Conservation (phyloP, 2,113 vertebrate genomes). For the Bolborhynchus lineola region DNA sequence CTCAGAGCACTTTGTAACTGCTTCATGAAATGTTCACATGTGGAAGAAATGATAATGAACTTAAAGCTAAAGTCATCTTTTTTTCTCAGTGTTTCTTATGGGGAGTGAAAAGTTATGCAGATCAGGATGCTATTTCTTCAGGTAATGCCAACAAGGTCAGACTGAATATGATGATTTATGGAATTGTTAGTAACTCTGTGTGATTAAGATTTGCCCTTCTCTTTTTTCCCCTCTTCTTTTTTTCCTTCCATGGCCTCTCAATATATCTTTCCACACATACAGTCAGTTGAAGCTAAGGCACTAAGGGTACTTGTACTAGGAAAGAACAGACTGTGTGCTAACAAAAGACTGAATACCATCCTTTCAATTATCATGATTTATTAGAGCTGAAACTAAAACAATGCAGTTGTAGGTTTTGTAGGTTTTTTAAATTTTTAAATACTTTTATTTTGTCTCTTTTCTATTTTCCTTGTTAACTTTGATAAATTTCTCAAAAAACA, state of each 20-base stretch:
- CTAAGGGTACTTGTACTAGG: background rate
- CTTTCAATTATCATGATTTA: slow-evolving; percentile 44
- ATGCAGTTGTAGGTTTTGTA: background rate
- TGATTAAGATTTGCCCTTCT: background rate
- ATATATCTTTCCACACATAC: background rate
- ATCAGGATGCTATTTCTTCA: slow-evolving; percentile 34
- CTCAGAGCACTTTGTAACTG: background rate
- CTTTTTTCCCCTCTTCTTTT: background rate
- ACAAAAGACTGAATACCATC: background rate
- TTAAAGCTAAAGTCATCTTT: slow-evolving; percentile 6
- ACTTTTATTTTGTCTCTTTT: background rate
- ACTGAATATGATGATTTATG: slow-evolving; percentile 32
- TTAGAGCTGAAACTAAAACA: slow-evolving; percentile 22
- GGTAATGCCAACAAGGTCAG: slow-evolving; percentile 8
- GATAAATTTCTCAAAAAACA: background rate
- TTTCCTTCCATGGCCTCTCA: background rate
- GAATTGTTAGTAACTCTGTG: slow-evolving; percentile 11
- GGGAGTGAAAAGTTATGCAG: slow-evolving; percentile 19
- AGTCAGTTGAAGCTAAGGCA: background rate
- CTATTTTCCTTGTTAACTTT: background rate
- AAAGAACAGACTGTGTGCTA: background rate
- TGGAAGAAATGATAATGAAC: background rate
- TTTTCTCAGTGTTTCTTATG: background rate
- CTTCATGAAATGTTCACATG: background rate
- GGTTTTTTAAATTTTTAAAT: background rate